A percentile compares a stretch with the other conserved stretches of the same genome.
Evolutionary conservation across 2,113 vertebrate genomes (phyloP).

Genomic region (Epinephelus moara): DNA sequence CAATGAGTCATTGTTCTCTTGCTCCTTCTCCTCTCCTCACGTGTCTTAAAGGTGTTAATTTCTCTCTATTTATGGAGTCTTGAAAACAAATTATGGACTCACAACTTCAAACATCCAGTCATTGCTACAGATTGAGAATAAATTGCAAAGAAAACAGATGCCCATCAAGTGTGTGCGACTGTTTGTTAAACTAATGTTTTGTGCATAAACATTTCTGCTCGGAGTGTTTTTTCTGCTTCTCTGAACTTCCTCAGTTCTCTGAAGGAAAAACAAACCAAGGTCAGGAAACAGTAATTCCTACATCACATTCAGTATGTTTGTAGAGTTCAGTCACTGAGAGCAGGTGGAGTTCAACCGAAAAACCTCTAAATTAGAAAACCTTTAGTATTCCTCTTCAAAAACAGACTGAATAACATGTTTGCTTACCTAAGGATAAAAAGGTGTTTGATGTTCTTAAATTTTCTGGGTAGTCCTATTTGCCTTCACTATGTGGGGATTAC

Average conservation of each 20-base stretch:
- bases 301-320: constrained; percentile 50
- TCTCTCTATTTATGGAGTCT: constrained; percentile 4
- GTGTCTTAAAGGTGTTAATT: not conserved
- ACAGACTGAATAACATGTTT: constrained; percentile 20
- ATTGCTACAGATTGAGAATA: constrained; percentile 11
- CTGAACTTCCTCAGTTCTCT: constrained; percentile 55
- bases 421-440: constrained; percentile 29
- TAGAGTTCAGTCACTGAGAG: constrained; percentile 30
- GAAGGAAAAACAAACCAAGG: constrained; percentile 65
- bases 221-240: constrained; percentile 35
- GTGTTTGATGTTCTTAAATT: constrained; percentile 35
- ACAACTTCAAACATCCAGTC: constrained; percentile 16
- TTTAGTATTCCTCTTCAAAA: constrained; percentile 14
- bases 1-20: not conserved
- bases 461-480: not conserved
- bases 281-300: constrained; percentile 50
- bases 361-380: constrained; percentile 47
- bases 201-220: constrained; percentile 41
- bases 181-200: constrained; percentile 48
- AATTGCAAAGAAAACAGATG: constrained; percentile 44
- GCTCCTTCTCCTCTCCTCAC: not conserved
- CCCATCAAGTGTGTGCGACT: constrained; percentile 18
- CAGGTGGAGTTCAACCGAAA: constrained; percentile 34
- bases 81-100: constrained; percentile 5
- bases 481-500: not conserved